These are phyloP conservation scores for Caenorhabditis imperialis DNA, from an alignment of 2,888 invertebrate genomes.

Conservation along the genomic window DNA sequence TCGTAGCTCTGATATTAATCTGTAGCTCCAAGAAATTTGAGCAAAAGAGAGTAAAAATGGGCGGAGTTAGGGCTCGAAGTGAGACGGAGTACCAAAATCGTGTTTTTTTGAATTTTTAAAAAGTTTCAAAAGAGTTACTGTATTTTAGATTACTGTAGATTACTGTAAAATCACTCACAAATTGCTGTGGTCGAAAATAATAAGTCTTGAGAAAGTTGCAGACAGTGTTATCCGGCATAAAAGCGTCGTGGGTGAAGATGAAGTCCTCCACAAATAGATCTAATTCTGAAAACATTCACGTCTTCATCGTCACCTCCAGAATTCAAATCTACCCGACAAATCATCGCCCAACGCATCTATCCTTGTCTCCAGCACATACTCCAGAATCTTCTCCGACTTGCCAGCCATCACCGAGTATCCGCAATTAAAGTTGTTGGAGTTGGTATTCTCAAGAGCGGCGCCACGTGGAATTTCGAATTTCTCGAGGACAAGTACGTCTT, in stretches of 20 bases:
- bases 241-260: conserved; percentile 87
- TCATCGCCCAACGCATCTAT: conserved; percentile 80
- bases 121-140: not conserved
- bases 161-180: conserved; percentile 21
- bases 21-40: too few relatives aligned
- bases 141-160: not conserved
- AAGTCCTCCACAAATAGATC: conserved; percentile 86
- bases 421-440: conserved; percentile 34
- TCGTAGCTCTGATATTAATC: too few relatives aligned
- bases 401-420: conserved; percentile 89
- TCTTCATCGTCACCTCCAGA: too few relatives aligned
- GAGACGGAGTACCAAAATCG: too few relatives aligned
- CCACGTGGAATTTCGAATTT: conserved; percentile 79
- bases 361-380: conserved; percentile 87
- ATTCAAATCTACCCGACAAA: conserved; percentile 17
- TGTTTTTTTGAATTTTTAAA: conserved; percentile 1
- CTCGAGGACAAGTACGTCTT: conserved; percentile 88
- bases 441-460: conserved; percentile 58
- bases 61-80: too few relatives aligned
- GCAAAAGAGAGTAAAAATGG: too few relatives aligned
- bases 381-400: conserved; percentile 88
- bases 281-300: conserved; percentile 56
- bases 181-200: conserved; percentile 61
- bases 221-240: conserved; percentile 86
- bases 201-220: conserved; percentile 80